Evolutionary conservation across 2,888 invertebrate genomes (phyloP), one percentile per base, ranked within the genome.

Genomic region (Omphaloscelis lunosa): DNA sequence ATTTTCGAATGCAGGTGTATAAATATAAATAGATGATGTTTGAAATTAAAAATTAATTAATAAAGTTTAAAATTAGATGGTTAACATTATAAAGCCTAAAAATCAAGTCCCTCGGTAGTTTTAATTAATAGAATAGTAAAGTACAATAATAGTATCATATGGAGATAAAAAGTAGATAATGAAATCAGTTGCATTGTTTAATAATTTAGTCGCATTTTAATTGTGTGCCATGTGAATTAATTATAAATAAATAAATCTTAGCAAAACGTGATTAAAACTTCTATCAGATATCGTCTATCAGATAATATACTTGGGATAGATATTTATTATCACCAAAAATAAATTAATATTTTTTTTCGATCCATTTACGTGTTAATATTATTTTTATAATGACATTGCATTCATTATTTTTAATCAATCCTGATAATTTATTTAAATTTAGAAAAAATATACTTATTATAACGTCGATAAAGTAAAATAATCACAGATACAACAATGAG

Each of bases 401-500:
- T 48, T 9, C 9, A 45, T 27, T 58, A 48, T 29, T 34, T 65
- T 20, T 12, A 59, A 45, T 75, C 17, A 11, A n/a, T 15, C 5
- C 23, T 4, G 9, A 23, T 39, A n/a, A 48, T 23, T 17, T 20
- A n/a, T 20, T 15, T 23, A 61, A 59, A 48, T 29, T 29, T 23
- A 23, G 8, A 48, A 48, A 23, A 27, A 11, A 39, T 2, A 4
- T 4, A 68, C 12, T 45, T 66, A 45, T 27, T 66, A 15, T n/a
- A 62, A 34, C 20, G 3, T 34, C 20, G 27, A 17, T 58, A 34
- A n/a, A 9, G 41, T 41, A n/a, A 58, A 72, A 27, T 41, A 59
- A 27, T 67, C 23, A 79, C 4, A 34, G 5, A 48, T n/a, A 48
- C n/a, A 72, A 71, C 72, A 41, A 23, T 41, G 12, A 58, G 15